Evolutionary conservation across 1,140 invertebrate genomes (phyloP), one percentile per base, ranked within the genome.

Genomic region (Zeugodacus cucurbitae): DNA sequence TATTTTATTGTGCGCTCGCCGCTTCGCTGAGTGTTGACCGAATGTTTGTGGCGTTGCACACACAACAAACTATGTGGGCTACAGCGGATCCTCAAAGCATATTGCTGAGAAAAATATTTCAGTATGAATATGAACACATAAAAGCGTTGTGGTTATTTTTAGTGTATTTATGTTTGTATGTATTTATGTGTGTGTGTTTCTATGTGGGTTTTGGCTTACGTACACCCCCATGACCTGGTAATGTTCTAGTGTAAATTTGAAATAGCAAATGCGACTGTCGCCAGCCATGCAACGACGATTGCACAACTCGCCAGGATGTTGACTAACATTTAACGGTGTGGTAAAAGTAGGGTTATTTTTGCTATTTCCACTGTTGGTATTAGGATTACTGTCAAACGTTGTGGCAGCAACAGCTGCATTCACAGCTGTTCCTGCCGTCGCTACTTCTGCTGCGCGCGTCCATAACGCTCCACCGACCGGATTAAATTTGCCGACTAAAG

Each of bases 241-340:
- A 88, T 93, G 92, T 91, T 95, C 95, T 0, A 95, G 58, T 7
- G 88, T 82, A 82, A 95, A 95, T 17, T 92, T 89, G 88, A 94
- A 95, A 88, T 94, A 92, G 90, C 95, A 95, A 48, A 91, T 32
- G 87, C 89, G 89, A 37, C 41, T 85, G 37, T 88, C 54, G 26
- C 88, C 89, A 32, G 26, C 14, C 17, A 58, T 22, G 62, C 90
- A 91, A 20, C n/a, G 48, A 32, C 90, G 89, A 87, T 86, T 89
- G 85, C 90, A 91, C 20, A 78, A 32, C 37, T 87, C 87, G 48
- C 89, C 89, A 41, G 89, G 57, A 86, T 86, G 85, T 57, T 88
- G 88, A 54, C 58, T 64, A 86, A 88, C 64, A 78, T 88, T 88
- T 74, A 88, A 88, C 64, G 67, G 70, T 32, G 54, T 37, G 41